A percentile compares a stretch with the other conserved stretches of the same genome.
Conservation (phyloP, 2,888 invertebrate genomes). For the Phortica okadai region DNA sequence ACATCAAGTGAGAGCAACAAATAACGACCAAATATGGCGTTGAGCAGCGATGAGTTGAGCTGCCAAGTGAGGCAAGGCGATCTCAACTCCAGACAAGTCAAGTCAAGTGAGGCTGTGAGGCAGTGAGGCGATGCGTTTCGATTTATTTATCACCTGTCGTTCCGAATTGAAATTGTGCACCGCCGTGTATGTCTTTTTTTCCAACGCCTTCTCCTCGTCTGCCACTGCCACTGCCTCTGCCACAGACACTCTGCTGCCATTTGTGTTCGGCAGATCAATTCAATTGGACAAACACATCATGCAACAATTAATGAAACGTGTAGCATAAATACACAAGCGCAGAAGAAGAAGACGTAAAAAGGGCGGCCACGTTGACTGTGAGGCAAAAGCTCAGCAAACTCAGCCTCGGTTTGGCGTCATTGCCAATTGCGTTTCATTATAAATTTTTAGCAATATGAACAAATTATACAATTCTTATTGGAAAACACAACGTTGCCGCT, state of each 20-base stretch:
- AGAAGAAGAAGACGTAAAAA: neutral
- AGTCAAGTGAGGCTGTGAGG: conserved; percentile 40
- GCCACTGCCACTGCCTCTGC: conserved; percentile 34
- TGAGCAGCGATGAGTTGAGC: neutral
- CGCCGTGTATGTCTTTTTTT: conserved; percentile 17
- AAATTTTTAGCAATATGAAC: conserved; percentile 33
- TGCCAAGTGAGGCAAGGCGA: neutral
- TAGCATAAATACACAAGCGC: neutral
- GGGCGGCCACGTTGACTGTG: too few species aligned
- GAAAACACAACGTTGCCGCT: neutral
- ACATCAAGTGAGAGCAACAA: conserved; percentile 50
- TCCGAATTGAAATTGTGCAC: conserved; percentile 71
- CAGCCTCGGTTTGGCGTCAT: neutral
- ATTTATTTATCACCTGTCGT: conserved; percentile 76
- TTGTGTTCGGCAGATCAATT: neutral
- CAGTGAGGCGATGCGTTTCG: conserved; percentile 67
- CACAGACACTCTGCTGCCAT: too few species aligned
- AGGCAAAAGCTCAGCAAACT: too few species aligned
- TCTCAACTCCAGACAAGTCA: conserved; percentile 52
- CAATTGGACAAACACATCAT: conserved; percentile 52
- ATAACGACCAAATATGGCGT: conserved; percentile 71
- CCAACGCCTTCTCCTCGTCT: neutral
- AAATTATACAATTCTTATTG: conserved; percentile 28
- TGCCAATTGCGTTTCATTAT: conserved; percentile 14
- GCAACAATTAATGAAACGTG: conserved; percentile 65